Evolutionary conservation across 2,797 vertebrate species (phyloP), one percentile per base, ranked within the genome.

Genomic region (Sebastes steindachneri): DNA sequence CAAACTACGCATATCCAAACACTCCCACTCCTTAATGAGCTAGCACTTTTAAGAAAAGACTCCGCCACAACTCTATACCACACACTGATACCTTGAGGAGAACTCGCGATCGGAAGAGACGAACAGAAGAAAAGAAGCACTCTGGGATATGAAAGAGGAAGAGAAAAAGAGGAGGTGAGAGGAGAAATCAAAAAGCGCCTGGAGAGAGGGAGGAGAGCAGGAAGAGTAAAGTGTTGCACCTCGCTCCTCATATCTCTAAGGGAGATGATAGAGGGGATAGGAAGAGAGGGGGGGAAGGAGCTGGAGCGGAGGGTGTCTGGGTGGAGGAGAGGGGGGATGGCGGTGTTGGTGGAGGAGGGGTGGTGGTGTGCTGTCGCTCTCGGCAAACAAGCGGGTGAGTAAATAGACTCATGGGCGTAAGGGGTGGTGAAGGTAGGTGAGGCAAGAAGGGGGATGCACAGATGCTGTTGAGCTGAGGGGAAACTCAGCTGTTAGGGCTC

Each of bases 1-100:
- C 95, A 95, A 96, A 95, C 94, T 93, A 95, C 91, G 94, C 95
- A 94, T 96, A 96, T 96, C 95, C 95, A 96, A 96, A 96, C 95
- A 96, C 94, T 94, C 92, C 90, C 88, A 85, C 92, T 93, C 90
- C 94, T 95, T 96, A 96, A 96, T 96, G 95, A 96, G 96, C 94
- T 93, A 93, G 93, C 89, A 95, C 91, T 94, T 96, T 96, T 95
- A 96, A 94, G 94, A 95, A 94, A 92, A 93, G 93, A 93, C 92
- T 94, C 88, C 54, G 84, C 91, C 90, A 93, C 92, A 86, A 93
- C 92, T 94, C 92, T 84, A 78, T 93, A 93, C 93, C 90, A 93
- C 93, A 93, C 94, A 94, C 92, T 92, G 94, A 94, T 95, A 95
- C 95, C 96, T 96, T 92, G 94, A 95, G 94, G 94, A 96, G 96